Percentiles rank a stretch among this genome's conserved stretches.
Evolutionary conservation across 2,797 vertebrate species (phyloP).

Genomic region (Lates japonicus): DNA sequence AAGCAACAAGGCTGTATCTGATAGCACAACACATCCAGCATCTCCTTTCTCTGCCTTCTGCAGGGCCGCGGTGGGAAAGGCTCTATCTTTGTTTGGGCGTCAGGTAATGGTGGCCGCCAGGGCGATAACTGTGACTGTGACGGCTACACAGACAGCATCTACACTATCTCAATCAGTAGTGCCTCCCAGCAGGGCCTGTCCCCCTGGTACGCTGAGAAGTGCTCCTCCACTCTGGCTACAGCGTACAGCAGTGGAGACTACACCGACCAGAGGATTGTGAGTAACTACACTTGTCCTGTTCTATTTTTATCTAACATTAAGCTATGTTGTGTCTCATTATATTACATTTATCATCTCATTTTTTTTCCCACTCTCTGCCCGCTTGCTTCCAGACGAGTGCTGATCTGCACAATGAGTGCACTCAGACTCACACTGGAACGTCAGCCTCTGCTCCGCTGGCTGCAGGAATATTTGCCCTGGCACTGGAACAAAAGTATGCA

Average conservation of each 20-base stretch:
- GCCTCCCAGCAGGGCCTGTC: conserved; percentile 98
- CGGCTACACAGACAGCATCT: conserved; percentile 98
- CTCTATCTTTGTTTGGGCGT: conserved; percentile 99
- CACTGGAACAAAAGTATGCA: conserved; percentile 96
- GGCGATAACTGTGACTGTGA: conserved; percentile 99
- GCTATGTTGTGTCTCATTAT: not conserved
- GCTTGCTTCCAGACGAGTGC: conserved; percentile 90
- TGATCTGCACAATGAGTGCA: conserved; percentile 96
- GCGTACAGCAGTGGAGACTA: conserved; percentile 99
- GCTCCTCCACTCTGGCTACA: conserved; percentile 97
- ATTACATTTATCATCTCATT: not conserved
- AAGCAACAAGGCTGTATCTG: not conserved
- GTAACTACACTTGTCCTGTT: conserved; percentile 28
- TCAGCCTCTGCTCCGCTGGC: conserved; percentile 97
- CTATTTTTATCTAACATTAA: not conserved
- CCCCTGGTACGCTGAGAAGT: conserved; percentile 99
- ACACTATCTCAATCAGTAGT: conserved; percentile 98
- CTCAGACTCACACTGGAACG: conserved; percentile 96
- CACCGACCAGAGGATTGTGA: conserved; percentile 97
- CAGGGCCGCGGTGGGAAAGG: conserved; percentile 97
- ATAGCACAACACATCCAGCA: not conserved
- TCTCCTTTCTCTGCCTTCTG: conserved; percentile 12
- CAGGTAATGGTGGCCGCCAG: conserved; percentile 97
- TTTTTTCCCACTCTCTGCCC: not conserved
- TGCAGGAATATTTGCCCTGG: conserved; percentile 97